phyloP scores from a whole-genome alignment of 1,140 invertebrate species.

The Formica selysi region DNA sequence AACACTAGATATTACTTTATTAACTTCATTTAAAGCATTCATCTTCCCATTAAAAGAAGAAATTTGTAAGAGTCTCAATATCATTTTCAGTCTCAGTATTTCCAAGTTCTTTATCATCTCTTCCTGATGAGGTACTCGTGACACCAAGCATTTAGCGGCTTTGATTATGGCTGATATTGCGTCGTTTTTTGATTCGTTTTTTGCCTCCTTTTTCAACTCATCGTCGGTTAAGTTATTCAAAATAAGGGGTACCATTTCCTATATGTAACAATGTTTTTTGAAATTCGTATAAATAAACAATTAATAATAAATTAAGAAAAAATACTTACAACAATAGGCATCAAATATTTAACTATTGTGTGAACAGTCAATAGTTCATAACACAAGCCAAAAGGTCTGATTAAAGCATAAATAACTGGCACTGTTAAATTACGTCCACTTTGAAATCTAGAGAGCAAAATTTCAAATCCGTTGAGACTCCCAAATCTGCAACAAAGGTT shows the following conservation, averaged over 20 bases:
- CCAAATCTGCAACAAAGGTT: constrained; percentile 90
- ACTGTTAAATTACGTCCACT: constrained; percentile 91
- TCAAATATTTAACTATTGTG: constrained; percentile 96
- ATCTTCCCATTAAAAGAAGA: constrained; percentile 99
- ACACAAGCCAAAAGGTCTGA: constrained; percentile 97
- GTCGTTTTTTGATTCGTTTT: constrained; percentile 98
- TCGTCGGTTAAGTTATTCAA: constrained; percentile 98
- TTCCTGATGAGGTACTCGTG: constrained; percentile 92
- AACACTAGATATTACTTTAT: constrained; percentile 97
- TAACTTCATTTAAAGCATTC: constrained; percentile 99
- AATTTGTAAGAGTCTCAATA: constrained; percentile 97
- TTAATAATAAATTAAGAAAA: neutral
- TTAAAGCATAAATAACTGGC: constrained; percentile 93
- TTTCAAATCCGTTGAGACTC: constrained; percentile 94
- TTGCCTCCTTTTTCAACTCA: constrained; percentile 98
- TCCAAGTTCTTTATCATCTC: constrained; percentile 96
- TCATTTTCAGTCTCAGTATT: constrained; percentile 98
- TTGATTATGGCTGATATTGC: constrained; percentile 96
- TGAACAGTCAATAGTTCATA: constrained; percentile 96
- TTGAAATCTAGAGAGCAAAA: constrained; percentile 95
- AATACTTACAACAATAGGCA: constrained; percentile 95
- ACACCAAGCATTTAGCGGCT: constrained; percentile 95
- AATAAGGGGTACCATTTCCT: constrained; percentile 96
- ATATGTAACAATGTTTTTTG: constrained; percentile 65
- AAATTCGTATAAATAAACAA: neutral